Percentiles rank a stretch among this genome's conserved stretches.
phyloP scores from a whole-genome alignment of 2,888 invertebrate species.

The Hirudinaria manillensis region DNA sequence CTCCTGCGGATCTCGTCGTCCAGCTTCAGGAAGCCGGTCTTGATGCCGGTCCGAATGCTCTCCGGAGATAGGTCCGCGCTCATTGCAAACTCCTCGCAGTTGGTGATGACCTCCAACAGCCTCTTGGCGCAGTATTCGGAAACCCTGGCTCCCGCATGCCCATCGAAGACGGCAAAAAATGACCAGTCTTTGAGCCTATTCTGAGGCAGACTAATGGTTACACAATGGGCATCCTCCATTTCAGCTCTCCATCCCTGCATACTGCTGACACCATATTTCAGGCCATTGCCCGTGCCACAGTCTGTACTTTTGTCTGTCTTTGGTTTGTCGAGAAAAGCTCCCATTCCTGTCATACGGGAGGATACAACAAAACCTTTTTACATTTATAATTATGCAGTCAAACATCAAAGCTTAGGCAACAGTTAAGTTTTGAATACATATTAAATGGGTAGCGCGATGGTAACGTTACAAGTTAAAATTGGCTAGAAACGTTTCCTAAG shows the following conservation, averaged over 20 bases:
- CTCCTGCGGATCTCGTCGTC: conserved; percentile 70
- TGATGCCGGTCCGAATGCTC: conserved; percentile 58
- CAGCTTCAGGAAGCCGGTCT: conserved; percentile 65
- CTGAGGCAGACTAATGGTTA: conserved; percentile 73
- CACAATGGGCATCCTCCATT: conserved; percentile 89
- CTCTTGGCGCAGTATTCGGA: conserved; percentile 44
- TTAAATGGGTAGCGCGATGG: too few species aligned
- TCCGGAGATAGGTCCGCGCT: conserved; percentile 32
- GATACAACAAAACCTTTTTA: too few species aligned
- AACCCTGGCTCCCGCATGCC: conserved; percentile 78
- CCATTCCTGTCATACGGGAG: conserved; percentile 64
- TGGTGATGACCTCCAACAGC: conserved; percentile 70
- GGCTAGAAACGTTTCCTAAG: too few species aligned
- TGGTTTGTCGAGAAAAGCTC: conserved; percentile 97
- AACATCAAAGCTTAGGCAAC: too few species aligned
- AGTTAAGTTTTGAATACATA: too few species aligned
- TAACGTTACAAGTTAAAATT: too few species aligned
- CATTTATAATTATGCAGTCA: too few species aligned
- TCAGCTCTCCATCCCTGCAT: conserved; percentile 98
- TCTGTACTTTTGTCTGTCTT: conserved; percentile 95
- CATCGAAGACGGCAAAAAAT: conserved; percentile 98
- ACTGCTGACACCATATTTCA: conserved; percentile 68
- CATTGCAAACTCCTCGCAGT: conserved; percentile 66
- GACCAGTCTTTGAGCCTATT: conserved; percentile 58
- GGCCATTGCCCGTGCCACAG: conserved; percentile 83